Base-by-base conservation (phyloP, 1,140 invertebrate genomes). In the Oppia nitens region DNA sequence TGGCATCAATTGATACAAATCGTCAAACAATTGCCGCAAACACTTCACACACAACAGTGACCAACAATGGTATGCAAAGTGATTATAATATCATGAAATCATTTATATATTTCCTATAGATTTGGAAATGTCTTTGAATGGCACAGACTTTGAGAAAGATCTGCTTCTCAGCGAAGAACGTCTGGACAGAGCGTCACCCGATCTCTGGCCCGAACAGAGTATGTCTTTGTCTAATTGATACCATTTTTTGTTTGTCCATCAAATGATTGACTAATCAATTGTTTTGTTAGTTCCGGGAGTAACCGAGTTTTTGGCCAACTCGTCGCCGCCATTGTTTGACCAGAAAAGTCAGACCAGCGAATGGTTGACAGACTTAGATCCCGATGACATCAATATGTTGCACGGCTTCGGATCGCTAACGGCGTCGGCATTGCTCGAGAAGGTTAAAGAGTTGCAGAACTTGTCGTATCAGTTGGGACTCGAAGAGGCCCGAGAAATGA, bases 401-500 rank as follows among this genome's bases (percentile, higher is more conserved):
- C 80, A 84, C 70, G 78, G 84, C 71, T 78, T 91, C 63, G 83
- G 85, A 24, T 80, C 81, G 61, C 70, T 95, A 54, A 79, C 85
- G 21, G 81, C 83, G 58, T 78, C 83, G 57, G 81, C 82, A 66
- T 73, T 96, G 32, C 83, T 95, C 61, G 80, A 85, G 61, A 91
- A 94, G 79, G 87, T 95, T 0, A 87, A 89, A 70, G 86, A 87
- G 67, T 73, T 96, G 23, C 88, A 95, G 69, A 90, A 95, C 68
- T 74, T 87, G 28, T 89, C 91, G 4, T 96, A 94, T 72, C 87
- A 92, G 68, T 73, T 97, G 23, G 91, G 90, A 6, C 71, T 91
- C 14, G 88, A 93, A 69, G 91, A 97, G 72, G 82, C 89, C 0
- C 90, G 91, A 70, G 92, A 96, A 77, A 91, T 95, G 85, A 94